Evolutionary conservation across 1,140 invertebrate genomes (phyloP).

Genomic region (Stegodyphus mimosarum): DNA sequence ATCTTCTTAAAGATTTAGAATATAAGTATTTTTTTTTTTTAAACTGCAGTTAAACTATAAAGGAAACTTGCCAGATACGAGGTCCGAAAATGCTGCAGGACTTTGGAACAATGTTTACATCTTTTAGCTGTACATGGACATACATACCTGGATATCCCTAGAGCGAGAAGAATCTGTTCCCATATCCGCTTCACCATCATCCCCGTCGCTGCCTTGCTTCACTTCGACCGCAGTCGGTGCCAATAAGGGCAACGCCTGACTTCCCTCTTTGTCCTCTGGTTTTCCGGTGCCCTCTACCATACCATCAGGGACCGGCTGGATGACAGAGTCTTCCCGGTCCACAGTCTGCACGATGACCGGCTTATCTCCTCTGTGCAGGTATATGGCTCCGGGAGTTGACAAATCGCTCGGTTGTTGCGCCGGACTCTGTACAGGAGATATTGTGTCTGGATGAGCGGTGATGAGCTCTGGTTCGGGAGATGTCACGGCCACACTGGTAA

Average conservation of each 20-base stretch:
- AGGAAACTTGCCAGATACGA: too few species aligned
- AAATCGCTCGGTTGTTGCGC: background rate
- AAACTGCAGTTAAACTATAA: too few species aligned
- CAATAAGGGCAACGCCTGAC: slow-evolving; percentile 16
- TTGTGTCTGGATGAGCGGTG: slow-evolving; percentile 7
- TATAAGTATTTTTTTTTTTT: too few species aligned
- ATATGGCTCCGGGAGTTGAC: background rate
- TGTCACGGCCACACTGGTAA: slow-evolving; percentile 18
- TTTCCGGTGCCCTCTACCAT: background rate
- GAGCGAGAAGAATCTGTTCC: background rate
- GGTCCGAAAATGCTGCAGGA: too few species aligned
- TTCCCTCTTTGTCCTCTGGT: slow-evolving; percentile 11
- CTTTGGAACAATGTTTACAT: too few species aligned
- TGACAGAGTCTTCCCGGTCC: slow-evolving; percentile 46
- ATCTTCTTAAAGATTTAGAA: too few species aligned
- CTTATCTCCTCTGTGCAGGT: slow-evolving; percentile 3
- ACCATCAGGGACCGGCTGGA: slow-evolving; percentile 42
- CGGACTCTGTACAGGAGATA: slow-evolving; percentile 19
- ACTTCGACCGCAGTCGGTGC: slow-evolving; percentile 38
- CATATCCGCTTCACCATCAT: background rate
- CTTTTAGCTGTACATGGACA: too few species aligned
- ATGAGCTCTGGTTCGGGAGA: slow-evolving; percentile 27
- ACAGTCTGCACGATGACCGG: background rate
- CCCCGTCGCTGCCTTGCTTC: background rate
- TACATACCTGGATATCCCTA: background rate